phyloP scores from a whole-genome alignment of 2,888 invertebrate species.

The Eupithecia insigniata region DNA sequence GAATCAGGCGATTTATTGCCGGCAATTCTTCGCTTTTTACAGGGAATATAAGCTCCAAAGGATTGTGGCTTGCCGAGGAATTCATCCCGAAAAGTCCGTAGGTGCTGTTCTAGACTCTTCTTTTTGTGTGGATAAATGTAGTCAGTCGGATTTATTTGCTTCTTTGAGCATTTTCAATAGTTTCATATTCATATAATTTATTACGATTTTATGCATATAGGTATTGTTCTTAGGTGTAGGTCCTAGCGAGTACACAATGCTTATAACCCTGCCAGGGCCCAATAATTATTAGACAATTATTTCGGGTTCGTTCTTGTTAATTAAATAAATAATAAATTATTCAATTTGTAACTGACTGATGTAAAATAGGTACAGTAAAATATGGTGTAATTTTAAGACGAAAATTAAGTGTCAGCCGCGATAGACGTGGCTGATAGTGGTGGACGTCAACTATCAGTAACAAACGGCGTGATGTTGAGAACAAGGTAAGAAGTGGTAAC shows the following conservation, averaged over 20 bases:
- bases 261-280: no score
- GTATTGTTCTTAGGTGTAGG: no score
- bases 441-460: background rate
- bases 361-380: background rate
- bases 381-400: background rate
- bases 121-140: background rate
- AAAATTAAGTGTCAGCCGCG: background rate
- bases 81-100: background rate
- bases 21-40: slow-evolving; percentile 22
- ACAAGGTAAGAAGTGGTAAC: background rate
- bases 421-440: background rate
- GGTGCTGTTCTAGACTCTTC: background rate
- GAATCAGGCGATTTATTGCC: slow-evolving; percentile 24
- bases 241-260: no score
- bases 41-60: slow-evolving; percentile 6
- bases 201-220: no score
- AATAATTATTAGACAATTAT: no score
- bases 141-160: background rate
- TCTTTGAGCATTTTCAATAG: background rate
- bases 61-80: slow-evolving; percentile 8
- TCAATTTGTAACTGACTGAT: no score
- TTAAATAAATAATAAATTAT: no score
- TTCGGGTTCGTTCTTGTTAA: no score
- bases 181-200: background rate
- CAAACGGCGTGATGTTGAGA: slow-evolving; percentile 4